Conservation (phyloP, 2,888 invertebrate genomes). For the Cantharis nigra region DNA sequence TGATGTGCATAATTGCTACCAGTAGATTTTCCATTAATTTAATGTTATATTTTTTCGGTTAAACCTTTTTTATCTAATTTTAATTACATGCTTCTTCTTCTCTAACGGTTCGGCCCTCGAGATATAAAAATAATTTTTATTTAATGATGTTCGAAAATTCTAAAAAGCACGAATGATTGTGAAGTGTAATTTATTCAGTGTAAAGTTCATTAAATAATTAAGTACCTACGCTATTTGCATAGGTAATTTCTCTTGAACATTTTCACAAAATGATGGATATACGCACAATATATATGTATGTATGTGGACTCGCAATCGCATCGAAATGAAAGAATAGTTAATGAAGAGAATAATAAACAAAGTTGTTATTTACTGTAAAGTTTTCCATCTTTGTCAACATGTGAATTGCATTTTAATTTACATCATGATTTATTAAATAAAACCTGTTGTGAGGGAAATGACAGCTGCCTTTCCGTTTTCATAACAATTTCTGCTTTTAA, state of each 20-base stretch:
- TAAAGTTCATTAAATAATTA: neutral
- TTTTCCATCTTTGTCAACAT: neutral
- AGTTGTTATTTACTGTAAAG: neutral
- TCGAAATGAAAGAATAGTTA: neutral
- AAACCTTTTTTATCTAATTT: neutral
- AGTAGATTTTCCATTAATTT: neutral
- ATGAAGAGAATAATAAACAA: neutral
- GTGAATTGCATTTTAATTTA: conserved; percentile 24
- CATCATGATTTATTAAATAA: conserved; percentile 18
- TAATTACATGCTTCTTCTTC: neutral
- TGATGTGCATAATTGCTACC: neutral
- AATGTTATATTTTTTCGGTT: neutral
- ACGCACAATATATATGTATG: neutral
- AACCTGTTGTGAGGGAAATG: conserved; percentile 24
- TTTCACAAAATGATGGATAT: neutral
- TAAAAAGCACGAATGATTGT: neutral
- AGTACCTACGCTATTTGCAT: neutral
- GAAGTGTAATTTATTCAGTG: neutral
- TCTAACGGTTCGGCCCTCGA: neutral
- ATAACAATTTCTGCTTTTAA: neutral
- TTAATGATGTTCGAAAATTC: neutral
- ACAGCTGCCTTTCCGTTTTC: conserved; percentile 22
- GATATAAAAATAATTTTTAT: neutral
- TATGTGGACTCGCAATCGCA: neutral
- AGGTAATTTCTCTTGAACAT: neutral